Conservation (phyloP, 2,888 invertebrate genomes). For the Linnaemya tessellans region DNA sequence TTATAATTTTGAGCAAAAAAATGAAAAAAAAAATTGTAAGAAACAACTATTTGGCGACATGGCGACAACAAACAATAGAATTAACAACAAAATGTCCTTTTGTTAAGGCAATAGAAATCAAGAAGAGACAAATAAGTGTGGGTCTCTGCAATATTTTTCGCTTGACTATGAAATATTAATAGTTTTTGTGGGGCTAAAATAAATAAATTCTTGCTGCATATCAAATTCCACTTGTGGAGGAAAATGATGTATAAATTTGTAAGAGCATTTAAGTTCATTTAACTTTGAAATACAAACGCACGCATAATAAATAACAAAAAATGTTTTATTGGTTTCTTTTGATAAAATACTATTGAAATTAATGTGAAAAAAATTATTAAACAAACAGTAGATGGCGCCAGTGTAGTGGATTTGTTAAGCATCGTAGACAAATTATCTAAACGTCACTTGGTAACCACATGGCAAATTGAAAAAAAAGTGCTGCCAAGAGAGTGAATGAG, state of each 20-base stretch:
- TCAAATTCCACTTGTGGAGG: neutral
- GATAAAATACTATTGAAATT: too few relatives aligned
- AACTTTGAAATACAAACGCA: too few relatives aligned
- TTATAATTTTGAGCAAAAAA: neutral
- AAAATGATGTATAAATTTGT: conserved; percentile 29
- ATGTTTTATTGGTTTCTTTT: too few relatives aligned
- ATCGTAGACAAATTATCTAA: too few relatives aligned
- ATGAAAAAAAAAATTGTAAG: conserved; percentile 6
- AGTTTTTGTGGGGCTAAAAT: neutral
- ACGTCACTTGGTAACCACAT: too few relatives aligned
- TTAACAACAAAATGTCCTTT: conserved; percentile 67
- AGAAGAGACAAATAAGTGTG: conserved; percentile 32
- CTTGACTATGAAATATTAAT: neutral
- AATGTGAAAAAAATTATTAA: too few relatives aligned
- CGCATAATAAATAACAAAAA: too few relatives aligned
- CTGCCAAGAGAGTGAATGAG: too few relatives aligned
- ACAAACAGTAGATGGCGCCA: too few relatives aligned
- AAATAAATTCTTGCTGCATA: neutral
- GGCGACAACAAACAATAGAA: conserved; percentile 67
- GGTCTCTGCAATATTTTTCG: conserved; percentile 23
- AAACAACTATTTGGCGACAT: conserved; percentile 67
- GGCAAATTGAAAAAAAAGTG: too few relatives aligned
- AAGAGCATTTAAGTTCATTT: conserved; percentile 26
- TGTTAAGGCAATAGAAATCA: conserved; percentile 41
- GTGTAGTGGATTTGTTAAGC: too few relatives aligned